Percentiles rank a stretch among this genome's conserved stretches.
Conservation (phyloP, 2,113 vertebrate species). For the Phylloscopus whistleri region DNA sequence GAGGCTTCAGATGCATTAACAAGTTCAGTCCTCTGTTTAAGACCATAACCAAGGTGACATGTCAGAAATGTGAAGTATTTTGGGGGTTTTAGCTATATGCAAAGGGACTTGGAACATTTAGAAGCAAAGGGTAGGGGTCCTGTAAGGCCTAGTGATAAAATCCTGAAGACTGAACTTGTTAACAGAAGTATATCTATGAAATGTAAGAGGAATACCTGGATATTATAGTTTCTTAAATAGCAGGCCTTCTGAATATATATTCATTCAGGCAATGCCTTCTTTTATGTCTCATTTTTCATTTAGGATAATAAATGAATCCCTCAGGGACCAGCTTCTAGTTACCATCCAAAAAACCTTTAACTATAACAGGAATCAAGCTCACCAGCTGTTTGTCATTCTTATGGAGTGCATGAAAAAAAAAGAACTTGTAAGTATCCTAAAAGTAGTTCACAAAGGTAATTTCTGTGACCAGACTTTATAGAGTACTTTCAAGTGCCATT, state of each 20-base stretch:
- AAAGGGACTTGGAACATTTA: not conserved
- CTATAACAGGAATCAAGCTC: conserved; percentile 88
- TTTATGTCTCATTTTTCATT: conserved; percentile 21
- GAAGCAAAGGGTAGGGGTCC: not conserved
- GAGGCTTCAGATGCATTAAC: not conserved
- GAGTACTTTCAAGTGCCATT: not conserved
- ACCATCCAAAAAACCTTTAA: conserved; percentile 99
- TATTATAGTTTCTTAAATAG: not conserved
- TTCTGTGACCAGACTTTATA: not conserved
- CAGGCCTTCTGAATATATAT: not conserved
- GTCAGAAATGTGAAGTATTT: not conserved
- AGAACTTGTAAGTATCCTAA: conserved; percentile 87
- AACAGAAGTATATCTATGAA: not conserved
- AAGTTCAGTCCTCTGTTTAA: not conserved
- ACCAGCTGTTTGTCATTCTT: conserved; percentile 89
- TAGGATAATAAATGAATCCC: conserved; percentile 88
- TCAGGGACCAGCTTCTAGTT: conserved; percentile 91
- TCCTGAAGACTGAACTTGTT: not conserved
- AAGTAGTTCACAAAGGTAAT: not conserved
- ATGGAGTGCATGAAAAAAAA: conserved; percentile 98
- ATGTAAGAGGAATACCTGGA: not conserved
- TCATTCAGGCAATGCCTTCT: not conserved
- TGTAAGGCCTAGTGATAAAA: not conserved
- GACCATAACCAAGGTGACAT: not conserved
- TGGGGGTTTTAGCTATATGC: not conserved